Base-by-base conservation (phyloP, 2,888 invertebrate genomes). In the Rhodophaea formosa region DNA sequence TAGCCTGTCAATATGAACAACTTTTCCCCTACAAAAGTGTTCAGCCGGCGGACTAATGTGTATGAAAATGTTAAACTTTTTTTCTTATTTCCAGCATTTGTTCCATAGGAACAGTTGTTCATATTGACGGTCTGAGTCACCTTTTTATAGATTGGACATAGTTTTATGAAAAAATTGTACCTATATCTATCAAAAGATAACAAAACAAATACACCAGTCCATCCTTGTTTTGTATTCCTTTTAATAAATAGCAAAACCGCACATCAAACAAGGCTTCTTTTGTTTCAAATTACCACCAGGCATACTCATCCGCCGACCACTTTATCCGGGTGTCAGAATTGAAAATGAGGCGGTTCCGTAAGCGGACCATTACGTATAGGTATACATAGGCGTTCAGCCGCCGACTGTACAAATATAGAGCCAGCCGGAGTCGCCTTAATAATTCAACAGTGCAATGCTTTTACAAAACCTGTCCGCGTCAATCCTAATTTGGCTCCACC, bases 361-460 rank as follows among this genome's bases (percentile, higher is more conserved):
- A 86, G 81, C 83, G 78, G 79, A 80, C 75, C 75, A 78, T 75
- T 84, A 80, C 70, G 69, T 74, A 78, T 71, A 67, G 73, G 71
- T 70, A 75, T 67, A 66, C 73, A 74, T 77, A 79, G 74, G 77
- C 71, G 75, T 78, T 74, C 74, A 70, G 75, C 75, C 74, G 72
- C 29, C 49, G 73, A 39, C 74, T 70, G 82, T 82, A 84, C 90
- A 79, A 77, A 88, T 88, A 89, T 90, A 90, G 86, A 78, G 75
- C 80, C 82, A 84, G 80, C 75, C 87, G 68, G 85, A 85, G 86
- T 78, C 79, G 80, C 84, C 87, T 90, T 88, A 89, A 91, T 90
- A 90, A 91, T 91, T 91, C 88, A 91, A 89, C 90, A 89, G 82
- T 88, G 90, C 90, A 90, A 91, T 91, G 90, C 90, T 91, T 90